Evolutionary conservation across 1,140 invertebrate species (phyloP).

Genomic region (Cyclina sinensis): DNA sequence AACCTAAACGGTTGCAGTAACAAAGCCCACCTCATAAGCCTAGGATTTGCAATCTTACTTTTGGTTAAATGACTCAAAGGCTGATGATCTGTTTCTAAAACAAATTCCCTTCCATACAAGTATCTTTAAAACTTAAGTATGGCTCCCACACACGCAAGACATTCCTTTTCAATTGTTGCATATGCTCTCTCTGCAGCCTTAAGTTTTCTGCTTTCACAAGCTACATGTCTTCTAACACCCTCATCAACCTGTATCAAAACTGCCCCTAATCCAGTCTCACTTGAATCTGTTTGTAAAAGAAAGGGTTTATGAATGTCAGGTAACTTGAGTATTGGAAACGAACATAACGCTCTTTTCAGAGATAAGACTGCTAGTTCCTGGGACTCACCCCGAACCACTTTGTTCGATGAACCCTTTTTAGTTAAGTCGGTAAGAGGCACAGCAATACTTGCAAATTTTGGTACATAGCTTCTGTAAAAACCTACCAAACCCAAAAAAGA

Average conservation of each 20-base stretch:
- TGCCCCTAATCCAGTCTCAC: conserved; percentile 60
- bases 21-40: conserved; percentile 67
- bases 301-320: conserved; percentile 81
- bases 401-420: neutral
- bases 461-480: neutral
- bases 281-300: conserved; percentile 45
- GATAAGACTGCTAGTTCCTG: too few species aligned
- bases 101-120: conserved; percentile 41
- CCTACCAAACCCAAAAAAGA: neutral
- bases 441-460: neutral
- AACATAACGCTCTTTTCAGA: conserved; percentile 58
- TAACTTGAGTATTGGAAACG: conserved; percentile 73
- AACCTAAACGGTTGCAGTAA: conserved; percentile 21
- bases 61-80: conserved; percentile 30
- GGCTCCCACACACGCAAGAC: conserved; percentile 83
- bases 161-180: conserved; percentile 84
- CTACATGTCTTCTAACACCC: conserved; percentile 63
- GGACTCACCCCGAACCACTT: neutral
- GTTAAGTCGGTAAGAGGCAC: neutral
- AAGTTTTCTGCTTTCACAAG: conserved; percentile 73
- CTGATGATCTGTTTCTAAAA: conserved; percentile 58
- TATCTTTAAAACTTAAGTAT: conserved; percentile 85
- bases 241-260: conserved; percentile 65
- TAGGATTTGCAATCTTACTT: conserved; percentile 14
- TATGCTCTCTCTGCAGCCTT: conserved; percentile 6